phyloP scores from a whole-genome alignment of 2,888 invertebrate genomes.

The Craniophora ligustri region DNA sequence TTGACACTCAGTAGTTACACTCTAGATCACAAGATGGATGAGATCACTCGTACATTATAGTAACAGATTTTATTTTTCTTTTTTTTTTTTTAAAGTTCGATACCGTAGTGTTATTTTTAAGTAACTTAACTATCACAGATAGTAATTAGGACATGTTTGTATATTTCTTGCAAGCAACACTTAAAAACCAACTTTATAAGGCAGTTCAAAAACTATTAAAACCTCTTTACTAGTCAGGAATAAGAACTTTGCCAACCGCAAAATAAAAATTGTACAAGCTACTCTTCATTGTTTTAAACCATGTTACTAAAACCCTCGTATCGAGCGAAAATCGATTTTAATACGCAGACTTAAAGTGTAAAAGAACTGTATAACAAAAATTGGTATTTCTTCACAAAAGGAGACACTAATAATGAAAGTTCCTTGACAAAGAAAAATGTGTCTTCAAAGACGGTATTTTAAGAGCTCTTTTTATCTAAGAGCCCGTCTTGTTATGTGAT shows the following conservation, averaged over 20 bases:
- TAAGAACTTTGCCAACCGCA: slow-evolving; percentile 19
- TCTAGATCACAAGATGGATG: too few relatives aligned
- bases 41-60: too few relatives aligned
- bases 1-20: too few relatives aligned
- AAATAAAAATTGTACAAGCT: slow-evolving; percentile 27
- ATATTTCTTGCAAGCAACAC: slow-evolving; percentile 14
- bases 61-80: too few relatives aligned
- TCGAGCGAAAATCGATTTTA: slow-evolving; percentile 17
- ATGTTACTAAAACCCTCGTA: background rate
- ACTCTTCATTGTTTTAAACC: slow-evolving; percentile 29
- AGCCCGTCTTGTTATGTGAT: slow-evolving; percentile 14
- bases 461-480: slow-evolving; percentile 9
- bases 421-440: slow-evolving; percentile 32
- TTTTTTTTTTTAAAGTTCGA: too few relatives aligned
- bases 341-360: background rate
- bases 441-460: slow-evolving; percentile 28
- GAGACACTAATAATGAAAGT: slow-evolving; percentile 42
- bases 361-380: background rate
- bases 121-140: slow-evolving; percentile 1
- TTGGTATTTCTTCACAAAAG: slow-evolving; percentile 31
- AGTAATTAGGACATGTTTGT: slow-evolving; percentile 40
- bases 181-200: slow-evolving; percentile 22
- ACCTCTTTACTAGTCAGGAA: background rate
- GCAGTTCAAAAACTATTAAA: background rate
- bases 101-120: too few relatives aligned